Base-by-base conservation (phyloP, 2,113 vertebrate genomes). In the Cebidichthys violaceus region DNA sequence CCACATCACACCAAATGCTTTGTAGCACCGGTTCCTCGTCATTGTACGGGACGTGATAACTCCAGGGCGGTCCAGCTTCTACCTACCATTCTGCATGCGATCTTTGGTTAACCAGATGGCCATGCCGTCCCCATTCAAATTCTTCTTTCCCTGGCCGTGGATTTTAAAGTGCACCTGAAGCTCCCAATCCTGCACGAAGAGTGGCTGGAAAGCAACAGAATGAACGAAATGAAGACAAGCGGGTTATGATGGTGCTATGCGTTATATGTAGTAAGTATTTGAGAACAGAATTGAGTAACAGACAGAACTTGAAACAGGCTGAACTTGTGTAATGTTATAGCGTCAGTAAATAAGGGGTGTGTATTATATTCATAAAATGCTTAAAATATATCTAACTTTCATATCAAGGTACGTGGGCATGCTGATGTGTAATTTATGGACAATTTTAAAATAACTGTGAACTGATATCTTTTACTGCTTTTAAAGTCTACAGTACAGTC, bases 91-190 rank as follows among this genome's bases (percentile, higher is more conserved):
- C 90, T 98, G 96, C 98, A 99, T 99, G 67, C 97, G 96, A 6
- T 99, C 98, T 92, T 95, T 98, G 27, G 97, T 97, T 84, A 98
- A 96, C 98, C 98, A 99, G 85, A 99, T 82, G 2, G 97, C 98
- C 45, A 99, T 88, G 0, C 98, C 98, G 0, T 99, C 98, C 0
- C 98, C 98, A 0, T 98, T 97, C 24, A 99, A 93, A 75, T 98
- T 98, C 82, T 98, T 99, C 94, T 98, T 99, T 45, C 96, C 97
- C 11, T 96, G 95, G 18, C 98, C 98, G 0, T 98, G 97, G 90
- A 99, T 96, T 92, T 95, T 98, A 86, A 99, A 99, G 60, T 99
- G 97, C 4, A 99, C 97, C 81, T 96, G 96, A 60, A 99, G 91
- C 88, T 99, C 98, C 98, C 98, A 99, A 27, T 99, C 97, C 11